phyloP scores from a whole-genome alignment of 2,888 invertebrate species.

The Eupelmus urozonus region DNA sequence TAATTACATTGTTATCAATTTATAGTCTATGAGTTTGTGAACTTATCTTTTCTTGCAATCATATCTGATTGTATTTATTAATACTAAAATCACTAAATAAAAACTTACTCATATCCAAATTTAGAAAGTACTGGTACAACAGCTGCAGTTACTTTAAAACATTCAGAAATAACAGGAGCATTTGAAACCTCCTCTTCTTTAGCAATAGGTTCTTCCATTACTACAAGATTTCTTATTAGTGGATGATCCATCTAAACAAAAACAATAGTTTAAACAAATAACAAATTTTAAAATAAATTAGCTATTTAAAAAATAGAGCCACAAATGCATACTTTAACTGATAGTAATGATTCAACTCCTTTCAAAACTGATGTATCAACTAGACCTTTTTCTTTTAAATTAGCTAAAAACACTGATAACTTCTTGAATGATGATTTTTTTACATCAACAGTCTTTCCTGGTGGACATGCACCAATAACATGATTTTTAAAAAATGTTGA shows the following conservation, averaged over 20 bases:
- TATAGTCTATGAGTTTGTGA: too few relatives aligned
- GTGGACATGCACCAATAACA: conserved; percentile 84
- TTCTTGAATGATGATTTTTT: conserved; percentile 95
- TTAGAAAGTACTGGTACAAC: conserved; percentile 82
- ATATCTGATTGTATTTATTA: conserved; percentile 41
- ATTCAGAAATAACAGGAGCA: conserved; percentile 82
- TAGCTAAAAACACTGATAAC: conserved; percentile 89
- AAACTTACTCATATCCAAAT: conserved; percentile 79
- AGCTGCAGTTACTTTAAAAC: conserved; percentile 84
- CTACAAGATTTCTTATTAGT: conserved; percentile 76
- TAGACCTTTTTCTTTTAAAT: conserved; percentile 80
- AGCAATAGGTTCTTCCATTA: conserved; percentile 72
- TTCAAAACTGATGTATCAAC: conserved; percentile 79
- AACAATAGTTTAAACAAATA: conserved; percentile 20
- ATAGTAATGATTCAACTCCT: conserved; percentile 89
- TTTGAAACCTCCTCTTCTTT: conserved; percentile 66
- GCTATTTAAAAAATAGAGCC: not conserved
- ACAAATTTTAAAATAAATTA: not conserved
- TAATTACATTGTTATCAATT: conserved; percentile 38
- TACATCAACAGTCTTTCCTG: conserved; percentile 85
- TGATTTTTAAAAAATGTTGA: conserved; percentile 89
- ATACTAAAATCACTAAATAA: conserved; percentile 41
- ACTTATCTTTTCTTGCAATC: conserved; percentile 7
- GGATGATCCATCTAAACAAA: conserved; percentile 79
- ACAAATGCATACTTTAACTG: conserved; percentile 78